Conservation (phyloP, 37 sponge, comb jelly and placozoan genomes). For the Aphrocallistes beatrix region DNA sequence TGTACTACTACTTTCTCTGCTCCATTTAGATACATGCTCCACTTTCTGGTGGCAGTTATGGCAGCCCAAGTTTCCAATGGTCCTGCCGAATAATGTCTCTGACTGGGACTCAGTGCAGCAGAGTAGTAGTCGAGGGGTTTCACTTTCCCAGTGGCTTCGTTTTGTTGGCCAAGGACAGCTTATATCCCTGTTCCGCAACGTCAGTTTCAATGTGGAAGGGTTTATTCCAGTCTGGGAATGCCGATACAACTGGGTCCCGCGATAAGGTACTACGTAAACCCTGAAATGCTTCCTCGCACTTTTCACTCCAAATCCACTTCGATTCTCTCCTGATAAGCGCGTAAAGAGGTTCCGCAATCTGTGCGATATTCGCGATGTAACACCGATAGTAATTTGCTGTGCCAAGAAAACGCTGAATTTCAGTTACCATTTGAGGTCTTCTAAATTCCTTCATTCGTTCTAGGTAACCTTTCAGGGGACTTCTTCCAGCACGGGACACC, state of each 20-base stretch:
- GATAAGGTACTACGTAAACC: neutral
- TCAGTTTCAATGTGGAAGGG: constrained; percentile 22
- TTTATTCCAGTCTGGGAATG: constrained; percentile 19
- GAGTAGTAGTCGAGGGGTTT: constrained; percentile 16
- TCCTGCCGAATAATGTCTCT: constrained; percentile 24
- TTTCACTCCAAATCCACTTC: constrained; percentile 1
- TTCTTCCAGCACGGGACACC: constrained; percentile 10
- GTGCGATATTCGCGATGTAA: constrained; percentile 21
- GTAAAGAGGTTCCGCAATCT: constrained; percentile 22
- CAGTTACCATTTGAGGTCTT: neutral
- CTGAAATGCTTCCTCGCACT: constrained; percentile 26
- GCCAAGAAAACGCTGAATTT: constrained; percentile 18
- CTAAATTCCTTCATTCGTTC: neutral
- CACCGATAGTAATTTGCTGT: constrained; percentile 26
- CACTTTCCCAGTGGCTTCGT: neutral
- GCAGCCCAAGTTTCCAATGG: constrained; percentile 35
- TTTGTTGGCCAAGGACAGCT: constrained; percentile 29
- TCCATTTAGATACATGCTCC: constrained; percentile 25
- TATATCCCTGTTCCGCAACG: constrained; percentile 32
- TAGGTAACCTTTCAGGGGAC: neutral
- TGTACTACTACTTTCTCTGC: neutral
- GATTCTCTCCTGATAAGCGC: constrained; percentile 21
- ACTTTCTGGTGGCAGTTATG: constrained; percentile 27
- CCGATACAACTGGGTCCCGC: neutral
- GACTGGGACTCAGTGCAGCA: neutral